These are phyloP conservation scores for Pantherophis guttatus DNA, from an alignment of 2,113 vertebrate genomes.

Conservation along the genomic window DNA sequence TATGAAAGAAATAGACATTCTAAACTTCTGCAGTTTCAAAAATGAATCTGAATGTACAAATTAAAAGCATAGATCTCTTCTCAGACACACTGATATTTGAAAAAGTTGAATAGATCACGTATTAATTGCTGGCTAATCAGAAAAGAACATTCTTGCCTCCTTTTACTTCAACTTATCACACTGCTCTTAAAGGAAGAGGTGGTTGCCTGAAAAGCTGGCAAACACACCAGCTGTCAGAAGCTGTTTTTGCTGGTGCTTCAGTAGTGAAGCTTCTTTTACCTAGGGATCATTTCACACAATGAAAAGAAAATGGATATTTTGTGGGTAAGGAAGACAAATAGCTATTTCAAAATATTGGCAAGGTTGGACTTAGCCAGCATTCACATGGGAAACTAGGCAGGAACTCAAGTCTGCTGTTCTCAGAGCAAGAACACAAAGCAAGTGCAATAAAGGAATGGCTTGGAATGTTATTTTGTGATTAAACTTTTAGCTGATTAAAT, in stretches of 20 bases:
- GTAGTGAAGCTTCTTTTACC: background rate
- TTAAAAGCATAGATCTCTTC: background rate
- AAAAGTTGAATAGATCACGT: background rate
- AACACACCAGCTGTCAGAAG: background rate
- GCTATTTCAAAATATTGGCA: background rate
- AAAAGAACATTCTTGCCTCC: background rate
- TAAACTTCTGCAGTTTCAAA: background rate
- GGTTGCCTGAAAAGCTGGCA: background rate
- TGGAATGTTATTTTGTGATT: background rate
- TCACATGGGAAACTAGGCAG: background rate
- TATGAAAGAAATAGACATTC: background rate
- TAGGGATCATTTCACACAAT: background rate
- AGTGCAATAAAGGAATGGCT: background rate
- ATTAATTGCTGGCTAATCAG: background rate
- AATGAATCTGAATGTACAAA: background rate
- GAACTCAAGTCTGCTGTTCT: background rate
- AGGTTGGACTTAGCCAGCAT: background rate
- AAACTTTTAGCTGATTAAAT: background rate
- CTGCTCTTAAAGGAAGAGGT: background rate
- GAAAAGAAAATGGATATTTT: background rate
- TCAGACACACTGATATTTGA: background rate
- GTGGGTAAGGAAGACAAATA: background rate
- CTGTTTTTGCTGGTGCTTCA: background rate
- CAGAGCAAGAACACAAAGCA: background rate
- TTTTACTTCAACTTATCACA: background rate